Percentiles rank a stretch among this genome's conserved stretches.
Conservation (phyloP, 2,888 invertebrate species). For the Napeogenes sylphis region DNA sequence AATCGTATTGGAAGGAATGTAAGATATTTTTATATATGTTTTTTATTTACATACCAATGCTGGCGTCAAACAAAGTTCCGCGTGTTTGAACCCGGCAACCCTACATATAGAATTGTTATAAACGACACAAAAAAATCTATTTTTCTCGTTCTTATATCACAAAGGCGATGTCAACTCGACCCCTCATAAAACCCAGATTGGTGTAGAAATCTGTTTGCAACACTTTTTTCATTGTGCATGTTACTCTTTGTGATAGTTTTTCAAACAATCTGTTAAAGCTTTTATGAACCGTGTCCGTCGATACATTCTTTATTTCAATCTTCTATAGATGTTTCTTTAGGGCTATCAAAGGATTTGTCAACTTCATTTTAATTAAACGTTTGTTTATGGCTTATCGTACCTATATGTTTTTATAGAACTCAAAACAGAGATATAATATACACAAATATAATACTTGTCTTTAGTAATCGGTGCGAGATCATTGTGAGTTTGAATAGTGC, state of each 20-base stretch:
- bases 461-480: no score
- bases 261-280: not conserved
- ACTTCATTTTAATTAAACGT: no score
- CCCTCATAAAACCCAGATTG: conserved; percentile 40
- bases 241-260: conserved; percentile 29
- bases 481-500: no score
- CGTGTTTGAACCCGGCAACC: conserved; percentile 27
- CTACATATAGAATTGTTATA: conserved; percentile 20
- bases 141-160: conserved; percentile 25
- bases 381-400: no score
- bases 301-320: not conserved
- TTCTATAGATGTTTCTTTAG: not conserved
- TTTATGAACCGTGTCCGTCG: not conserved
- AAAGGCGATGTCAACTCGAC: conserved; percentile 35
- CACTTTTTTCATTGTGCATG: conserved; percentile 35
- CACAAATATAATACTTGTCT: no score
- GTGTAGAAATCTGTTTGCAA: conserved; percentile 32
- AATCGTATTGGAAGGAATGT: conserved; percentile 16
- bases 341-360: no score
- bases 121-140: conserved; percentile 20
- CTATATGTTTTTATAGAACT: no score
- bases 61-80: conserved; percentile 29
- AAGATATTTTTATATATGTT: conserved; percentile 26
- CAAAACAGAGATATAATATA: no score
- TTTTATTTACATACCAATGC: conserved; percentile 34